Conservation (phyloP, 2,797 vertebrate species). For the Megaceryle alcyon region DNA sequence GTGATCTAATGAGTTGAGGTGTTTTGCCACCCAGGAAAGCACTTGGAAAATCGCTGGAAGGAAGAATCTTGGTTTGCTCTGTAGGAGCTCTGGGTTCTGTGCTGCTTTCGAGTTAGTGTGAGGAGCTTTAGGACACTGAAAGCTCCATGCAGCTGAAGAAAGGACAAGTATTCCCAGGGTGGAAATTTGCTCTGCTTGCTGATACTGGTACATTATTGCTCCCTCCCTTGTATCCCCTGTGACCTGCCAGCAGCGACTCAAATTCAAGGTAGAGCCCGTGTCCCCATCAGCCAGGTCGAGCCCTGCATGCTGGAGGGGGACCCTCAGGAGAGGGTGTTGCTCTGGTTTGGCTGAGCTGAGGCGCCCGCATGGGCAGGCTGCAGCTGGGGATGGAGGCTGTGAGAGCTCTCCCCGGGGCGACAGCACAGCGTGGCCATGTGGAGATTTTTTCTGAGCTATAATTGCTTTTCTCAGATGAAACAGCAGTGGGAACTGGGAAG, state of each 20-base stretch:
- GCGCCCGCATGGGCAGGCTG: background rate
- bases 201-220: background rate
- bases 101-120: background rate
- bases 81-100: background rate
- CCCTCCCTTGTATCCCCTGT: background rate
- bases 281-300: background rate
- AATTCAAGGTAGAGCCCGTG: accelerated
- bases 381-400: background rate
- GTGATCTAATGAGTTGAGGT: background rate
- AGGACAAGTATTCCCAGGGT: background rate
- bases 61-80: background rate
- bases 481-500: background rate
- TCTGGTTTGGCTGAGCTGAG: background rate
- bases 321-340: background rate
- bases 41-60: background rate
- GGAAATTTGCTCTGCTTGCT: background rate
- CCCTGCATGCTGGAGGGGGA: background rate
- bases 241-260: background rate
- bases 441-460: background rate
- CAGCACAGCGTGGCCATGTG: accelerated
- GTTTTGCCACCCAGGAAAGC: background rate
- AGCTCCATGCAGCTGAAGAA: background rate
- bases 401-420: too few relatives aligned
- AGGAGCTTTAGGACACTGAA: background rate
- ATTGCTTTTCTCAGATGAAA: background rate